Conservation (phyloP, 2,113 vertebrate genomes). For the Sphaerodactylus townsendi region DNA sequence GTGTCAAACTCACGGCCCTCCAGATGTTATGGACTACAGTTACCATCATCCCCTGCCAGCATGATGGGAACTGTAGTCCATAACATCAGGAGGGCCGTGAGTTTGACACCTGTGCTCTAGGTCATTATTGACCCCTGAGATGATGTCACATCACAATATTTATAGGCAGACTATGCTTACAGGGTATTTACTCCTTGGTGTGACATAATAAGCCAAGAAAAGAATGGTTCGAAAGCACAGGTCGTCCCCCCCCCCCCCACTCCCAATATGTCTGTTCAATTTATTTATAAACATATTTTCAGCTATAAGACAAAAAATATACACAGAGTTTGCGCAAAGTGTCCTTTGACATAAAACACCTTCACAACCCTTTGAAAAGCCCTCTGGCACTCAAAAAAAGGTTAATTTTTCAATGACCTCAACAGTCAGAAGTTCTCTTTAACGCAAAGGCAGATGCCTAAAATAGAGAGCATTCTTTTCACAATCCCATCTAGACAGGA, state of each 20-base stretch:
- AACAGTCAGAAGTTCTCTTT: background rate
- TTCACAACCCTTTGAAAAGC: background rate
- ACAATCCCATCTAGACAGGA: background rate
- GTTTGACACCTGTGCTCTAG: too few species aligned
- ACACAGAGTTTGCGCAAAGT: background rate
- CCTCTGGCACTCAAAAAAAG: background rate
- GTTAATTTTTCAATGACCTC: conserved; percentile 11
- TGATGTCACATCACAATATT: too few species aligned
- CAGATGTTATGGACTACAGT: too few species aligned
- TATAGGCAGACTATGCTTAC: too few species aligned
- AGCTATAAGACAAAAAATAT: background rate
- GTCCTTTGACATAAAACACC: background rate
- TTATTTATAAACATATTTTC: background rate
- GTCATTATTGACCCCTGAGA: too few species aligned
- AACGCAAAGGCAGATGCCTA: background rate
- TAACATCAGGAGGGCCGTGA: too few species aligned
- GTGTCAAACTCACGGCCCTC: too few species aligned
- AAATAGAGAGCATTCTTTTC: background rate
- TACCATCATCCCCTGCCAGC: too few species aligned
- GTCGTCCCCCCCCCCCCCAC: background rate
- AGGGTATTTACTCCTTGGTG: background rate
- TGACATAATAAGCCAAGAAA: background rate
- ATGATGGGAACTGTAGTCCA: too few species aligned
- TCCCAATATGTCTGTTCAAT: background rate
- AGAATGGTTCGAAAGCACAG: background rate